Base-by-base conservation (phyloP, 2,888 invertebrate genomes). In the Metopia argyrocephala region DNA sequence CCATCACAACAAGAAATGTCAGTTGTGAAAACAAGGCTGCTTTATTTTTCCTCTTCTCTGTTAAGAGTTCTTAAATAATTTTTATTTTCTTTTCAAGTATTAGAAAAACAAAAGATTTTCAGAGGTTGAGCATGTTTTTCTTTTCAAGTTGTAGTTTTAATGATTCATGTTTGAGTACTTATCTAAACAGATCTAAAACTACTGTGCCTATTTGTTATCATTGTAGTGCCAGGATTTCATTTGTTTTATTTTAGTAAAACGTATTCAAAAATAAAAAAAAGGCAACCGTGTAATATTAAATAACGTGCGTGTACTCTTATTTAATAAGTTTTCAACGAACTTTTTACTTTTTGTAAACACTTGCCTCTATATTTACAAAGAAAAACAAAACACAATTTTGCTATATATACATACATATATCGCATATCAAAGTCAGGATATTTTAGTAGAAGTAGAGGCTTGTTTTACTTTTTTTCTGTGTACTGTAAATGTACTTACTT, bases 91-190 rank as follows among this genome's bases (percentile, higher is more conserved):
- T 59, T 56, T 31, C 31, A 38, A 38, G 57, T 38, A 20, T 59
- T 59, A 31, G 21, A 38, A 46, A 62, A 45, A 61, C 23, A 46
- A 62, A 46, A 25, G 61, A 6, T 62, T 23, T 38, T 38, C 3
- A 25, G 5, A n/a, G 25, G 23, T 62, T 25, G 38, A 59, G n/a
- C 25, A 46, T 62, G 25, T 46, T 25, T 46, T 46, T 45, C n/a
- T 9, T 18, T 56, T 31, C 45, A 54, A 45, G 62, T 23, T 25
- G 18, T 56, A 45, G 28, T 54, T 25, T 56, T 54, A 54, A 15
- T 38, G 38, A 38, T 38, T 15, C 38, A n/a, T n/a, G 12, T 31
- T 3, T 1, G 38, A 12, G 15, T 38, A 38, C 38, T 38, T 38
- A 15, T 38, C 15, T 38, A 38, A 38, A 38, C 38, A 38, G 38